Evolutionary conservation across 2,113 vertebrate genomes (phyloP).

Genomic region (Sylvietta virens): DNA sequence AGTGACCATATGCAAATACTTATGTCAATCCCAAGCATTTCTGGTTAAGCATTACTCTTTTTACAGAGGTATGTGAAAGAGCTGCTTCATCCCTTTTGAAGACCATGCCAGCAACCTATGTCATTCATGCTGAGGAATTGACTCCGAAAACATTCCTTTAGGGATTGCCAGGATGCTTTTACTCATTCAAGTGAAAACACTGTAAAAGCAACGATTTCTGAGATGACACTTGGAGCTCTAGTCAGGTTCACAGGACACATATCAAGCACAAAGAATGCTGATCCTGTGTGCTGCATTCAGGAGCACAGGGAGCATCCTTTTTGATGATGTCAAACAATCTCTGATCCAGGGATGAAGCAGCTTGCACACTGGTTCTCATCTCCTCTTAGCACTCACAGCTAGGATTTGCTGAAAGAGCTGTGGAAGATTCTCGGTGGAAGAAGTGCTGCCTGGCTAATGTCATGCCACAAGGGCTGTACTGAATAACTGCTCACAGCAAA

Average conservation of each 20-base stretch:
- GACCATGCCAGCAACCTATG: not conserved
- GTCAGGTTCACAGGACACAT: not conserved
- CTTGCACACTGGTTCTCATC: fast-evolving
- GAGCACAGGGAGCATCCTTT: not conserved
- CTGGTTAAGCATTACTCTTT: not conserved
- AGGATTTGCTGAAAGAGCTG: not conserved
- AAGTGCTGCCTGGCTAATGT: not conserved
- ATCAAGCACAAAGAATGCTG: not conserved
- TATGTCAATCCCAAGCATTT: not conserved
- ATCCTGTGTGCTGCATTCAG: not conserved
- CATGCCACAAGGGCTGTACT: not conserved
- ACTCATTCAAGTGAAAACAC: not conserved
- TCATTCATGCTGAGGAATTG: not conserved
- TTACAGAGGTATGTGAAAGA: not conserved
- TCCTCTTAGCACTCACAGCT: not conserved
- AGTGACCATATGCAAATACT: not conserved
- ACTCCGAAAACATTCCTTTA: not conserved
- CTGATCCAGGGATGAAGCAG: not conserved
- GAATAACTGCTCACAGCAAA: not conserved
- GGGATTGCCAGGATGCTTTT: not conserved
- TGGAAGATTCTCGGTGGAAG: not conserved
- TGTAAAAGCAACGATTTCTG: not conserved
- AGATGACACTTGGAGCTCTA: not conserved
- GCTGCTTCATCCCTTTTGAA: not conserved
- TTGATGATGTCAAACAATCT: not conserved